Conservation (phyloP, 2,888 invertebrate genomes). For the Cephus nigrinus region DNA sequence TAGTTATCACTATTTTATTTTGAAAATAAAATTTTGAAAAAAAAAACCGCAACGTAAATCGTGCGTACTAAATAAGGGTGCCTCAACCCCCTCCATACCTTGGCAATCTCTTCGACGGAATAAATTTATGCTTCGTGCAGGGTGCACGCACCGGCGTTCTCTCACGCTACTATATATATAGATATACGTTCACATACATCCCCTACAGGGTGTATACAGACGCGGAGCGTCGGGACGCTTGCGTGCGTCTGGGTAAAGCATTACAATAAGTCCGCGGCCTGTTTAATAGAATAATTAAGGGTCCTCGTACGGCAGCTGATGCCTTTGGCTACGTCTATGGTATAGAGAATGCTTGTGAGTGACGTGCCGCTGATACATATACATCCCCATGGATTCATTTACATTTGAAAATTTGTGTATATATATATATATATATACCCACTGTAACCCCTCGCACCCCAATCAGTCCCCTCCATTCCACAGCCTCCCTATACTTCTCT, state of each 20-base stretch:
- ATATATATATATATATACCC: not conserved
- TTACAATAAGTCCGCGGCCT: slow-evolving; percentile 61
- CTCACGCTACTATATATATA: slow-evolving; percentile 7
- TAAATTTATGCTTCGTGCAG: slow-evolving; percentile 54
- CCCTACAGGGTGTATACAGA: slow-evolving; percentile 4
- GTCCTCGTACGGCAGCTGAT: slow-evolving; percentile 62
- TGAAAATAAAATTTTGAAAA: no score
- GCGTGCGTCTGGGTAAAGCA: slow-evolving; percentile 31
- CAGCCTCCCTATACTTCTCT: no score
- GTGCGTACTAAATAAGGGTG: not conserved
- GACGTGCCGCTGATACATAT: no score
- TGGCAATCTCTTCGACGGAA: slow-evolving; percentile 46
- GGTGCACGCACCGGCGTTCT: slow-evolving; percentile 22
- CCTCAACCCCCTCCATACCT: slow-evolving; percentile 11
- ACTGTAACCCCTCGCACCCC: no score
- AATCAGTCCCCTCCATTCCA: no score
- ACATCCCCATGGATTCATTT: no score
- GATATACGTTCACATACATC: slow-evolving; percentile 13
- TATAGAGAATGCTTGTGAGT: no score
- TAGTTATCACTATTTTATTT: not conserved
- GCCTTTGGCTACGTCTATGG: slow-evolving; percentile 34
- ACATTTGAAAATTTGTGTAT: not conserved
- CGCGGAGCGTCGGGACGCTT: not conserved
- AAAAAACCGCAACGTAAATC: no score
- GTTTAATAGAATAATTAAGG: slow-evolving; percentile 66